Percentiles rank a stretch among this genome's conserved stretches.
phyloP scores from a whole-genome alignment of 2,113 vertebrate species.

The Cavia aperea region DNA sequence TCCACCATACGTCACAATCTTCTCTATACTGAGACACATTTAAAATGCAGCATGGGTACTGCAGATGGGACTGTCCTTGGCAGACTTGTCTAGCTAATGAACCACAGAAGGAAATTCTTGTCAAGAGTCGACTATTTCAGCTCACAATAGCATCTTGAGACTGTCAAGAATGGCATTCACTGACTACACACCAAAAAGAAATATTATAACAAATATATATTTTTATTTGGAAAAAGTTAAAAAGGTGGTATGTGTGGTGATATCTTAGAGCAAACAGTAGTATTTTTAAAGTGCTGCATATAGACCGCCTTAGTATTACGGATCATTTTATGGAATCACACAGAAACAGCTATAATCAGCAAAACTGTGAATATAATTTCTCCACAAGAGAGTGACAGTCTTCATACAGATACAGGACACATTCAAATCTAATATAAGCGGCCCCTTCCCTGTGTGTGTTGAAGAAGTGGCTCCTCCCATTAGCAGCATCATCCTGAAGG shows the following conservation, averaged over 20 bases:
- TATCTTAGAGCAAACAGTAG: neutral
- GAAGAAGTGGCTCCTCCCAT: conserved; percentile 23
- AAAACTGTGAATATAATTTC: neutral
- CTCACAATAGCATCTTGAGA: neutral
- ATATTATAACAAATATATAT: neutral
- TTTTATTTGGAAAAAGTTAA: conserved; percentile 14
- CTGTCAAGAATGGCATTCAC: neutral
- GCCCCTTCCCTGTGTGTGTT: neutral
- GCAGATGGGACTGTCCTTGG: neutral
- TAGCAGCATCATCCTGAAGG: conserved; percentile 23
- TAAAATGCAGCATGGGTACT: conserved; percentile 19
- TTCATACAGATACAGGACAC: neutral
- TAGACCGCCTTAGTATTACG: neutral
- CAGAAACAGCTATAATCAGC: neutral
- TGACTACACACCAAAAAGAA: neutral
- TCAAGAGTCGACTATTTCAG: neutral
- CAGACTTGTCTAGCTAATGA: conserved; percentile 14
- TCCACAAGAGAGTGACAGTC: neutral
- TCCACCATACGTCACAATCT: neutral
- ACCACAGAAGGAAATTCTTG: neutral
- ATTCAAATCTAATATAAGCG: conserved; percentile 15
- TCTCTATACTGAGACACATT: neutral
- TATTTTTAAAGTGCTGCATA: neutral
- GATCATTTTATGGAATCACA: neutral
- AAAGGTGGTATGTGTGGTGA: neutral